Base-by-base conservation (phyloP, 2,113 vertebrate genomes). In the Centropus unirufus region DNA sequence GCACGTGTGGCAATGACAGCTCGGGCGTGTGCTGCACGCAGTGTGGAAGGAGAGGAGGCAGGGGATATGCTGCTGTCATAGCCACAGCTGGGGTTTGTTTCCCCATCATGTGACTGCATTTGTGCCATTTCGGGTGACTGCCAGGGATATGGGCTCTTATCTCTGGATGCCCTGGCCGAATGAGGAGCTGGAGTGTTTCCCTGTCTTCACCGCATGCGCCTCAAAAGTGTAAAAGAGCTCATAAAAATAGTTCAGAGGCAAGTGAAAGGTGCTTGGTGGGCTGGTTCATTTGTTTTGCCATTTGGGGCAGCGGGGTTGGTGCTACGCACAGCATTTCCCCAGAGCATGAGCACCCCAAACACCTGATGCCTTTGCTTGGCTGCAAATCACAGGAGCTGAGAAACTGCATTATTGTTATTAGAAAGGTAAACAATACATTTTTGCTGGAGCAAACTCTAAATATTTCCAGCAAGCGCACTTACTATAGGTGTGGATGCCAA, bases 121-220 rank as follows among this genome's bases (percentile, higher is more conserved):
- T 57, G 5, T 4, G 77, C 83, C 9, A 2, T 10, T 52, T 44
- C n/a, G 29, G 59, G 83, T 6, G 61, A 52, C 95, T 96, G 93
- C 95, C 95, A 95, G 92, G 92, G 87, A 64, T 57, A 34, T 16
- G 84, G 66, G 74, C 87, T 73, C 90, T 96, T 96, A 96, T 94
- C 95, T 94, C 89, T 0, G 82, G 64, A 30, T 70, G 80, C 61
- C 89, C 91, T 83, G 74, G 92, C 86, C 1, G 9, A 70, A 70
- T 87, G 34, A 49, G 74, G 75, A 82, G 89, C 93, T 80, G 83
- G 73, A 83, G 55, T 4, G 47, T 67, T 78, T 81, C 84, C 80
- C 90, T 95, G 92, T 46, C 90, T 73, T 68, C 34, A 4, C 83
- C 62, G 72, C 5, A 2, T 3, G 19, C 61, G 61, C 89, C 68